phyloP scores from a whole-genome alignment of 2,113 vertebrate genomes.

The Indicator maculatus region DNA sequence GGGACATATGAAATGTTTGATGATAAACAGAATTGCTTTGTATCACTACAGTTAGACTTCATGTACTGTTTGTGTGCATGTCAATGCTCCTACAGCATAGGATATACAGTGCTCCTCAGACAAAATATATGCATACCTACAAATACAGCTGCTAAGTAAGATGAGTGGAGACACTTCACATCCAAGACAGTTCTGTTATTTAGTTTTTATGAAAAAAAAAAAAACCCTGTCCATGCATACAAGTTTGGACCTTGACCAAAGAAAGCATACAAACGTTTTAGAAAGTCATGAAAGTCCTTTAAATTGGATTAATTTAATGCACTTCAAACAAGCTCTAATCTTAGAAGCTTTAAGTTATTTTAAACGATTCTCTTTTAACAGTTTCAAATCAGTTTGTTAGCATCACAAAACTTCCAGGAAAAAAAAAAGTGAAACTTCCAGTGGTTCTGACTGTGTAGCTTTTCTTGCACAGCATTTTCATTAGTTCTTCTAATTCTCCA shows the following conservation, averaged over 20 bases:
- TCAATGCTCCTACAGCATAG: background rate
- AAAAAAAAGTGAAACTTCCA: slow-evolving; percentile 25
- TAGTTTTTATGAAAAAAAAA: background rate
- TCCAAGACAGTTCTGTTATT: background rate
- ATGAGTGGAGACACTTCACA: background rate
- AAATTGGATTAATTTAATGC: slow-evolving; percentile 50
- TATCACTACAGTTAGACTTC: slow-evolving; percentile 12
- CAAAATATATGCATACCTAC: slow-evolving; percentile 19
- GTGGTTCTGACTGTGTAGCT: background rate
- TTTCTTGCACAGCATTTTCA: background rate
- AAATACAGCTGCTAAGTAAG: background rate
- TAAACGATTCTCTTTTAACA: background rate
- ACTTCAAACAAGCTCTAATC: slow-evolving; percentile 33
- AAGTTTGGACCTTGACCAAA: slow-evolving; percentile 51
- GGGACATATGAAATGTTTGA: slow-evolving; percentile 78
- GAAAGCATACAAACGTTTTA: slow-evolving; percentile 7
- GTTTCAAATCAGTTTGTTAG: background rate
- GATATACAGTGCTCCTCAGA: background rate
- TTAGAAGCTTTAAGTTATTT: slow-evolving; percentile 15
- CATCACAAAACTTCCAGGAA: background rate
- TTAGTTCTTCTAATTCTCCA: background rate
- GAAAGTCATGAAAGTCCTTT: slow-evolving; percentile 31
- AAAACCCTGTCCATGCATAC: background rate
- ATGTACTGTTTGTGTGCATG: background rate
- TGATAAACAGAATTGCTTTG: slow-evolving; percentile 80